Evolutionary conservation across 2,797 vertebrate species (phyloP).

Genomic region (Cossypha polioptera): DNA sequence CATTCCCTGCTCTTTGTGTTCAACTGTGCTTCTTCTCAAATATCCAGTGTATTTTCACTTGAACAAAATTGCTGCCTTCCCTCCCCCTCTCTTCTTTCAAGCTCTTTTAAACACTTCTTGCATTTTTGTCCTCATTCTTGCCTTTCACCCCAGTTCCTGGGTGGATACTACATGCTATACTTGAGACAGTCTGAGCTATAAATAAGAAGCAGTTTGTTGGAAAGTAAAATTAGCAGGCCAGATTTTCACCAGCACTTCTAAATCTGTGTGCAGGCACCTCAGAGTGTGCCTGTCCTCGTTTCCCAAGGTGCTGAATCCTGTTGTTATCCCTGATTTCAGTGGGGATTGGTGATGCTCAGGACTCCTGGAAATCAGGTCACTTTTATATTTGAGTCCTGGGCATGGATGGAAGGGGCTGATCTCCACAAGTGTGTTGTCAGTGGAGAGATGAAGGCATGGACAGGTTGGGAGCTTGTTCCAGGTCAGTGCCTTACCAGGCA

Average conservation of each 20-base stretch:
- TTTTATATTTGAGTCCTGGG: background rate
- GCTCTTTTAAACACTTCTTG: background rate
- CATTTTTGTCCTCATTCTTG: slow-evolving; percentile 54
- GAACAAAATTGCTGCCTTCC: background rate
- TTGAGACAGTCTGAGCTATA: slow-evolving; percentile 51
- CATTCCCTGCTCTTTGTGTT: background rate
- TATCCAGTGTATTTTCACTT: background rate
- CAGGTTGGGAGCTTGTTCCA: background rate
- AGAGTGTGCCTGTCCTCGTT: background rate
- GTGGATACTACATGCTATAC: slow-evolving; percentile 51
- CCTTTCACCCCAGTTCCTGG: slow-evolving; percentile 64
- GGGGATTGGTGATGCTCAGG: background rate
- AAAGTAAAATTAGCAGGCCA: slow-evolving; percentile 60
- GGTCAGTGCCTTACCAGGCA: background rate
- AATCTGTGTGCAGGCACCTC: slow-evolving; percentile 36
- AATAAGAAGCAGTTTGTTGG: slow-evolving; percentile 56
- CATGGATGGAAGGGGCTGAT: background rate
- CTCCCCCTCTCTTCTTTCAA: background rate
- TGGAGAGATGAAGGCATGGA: background rate
- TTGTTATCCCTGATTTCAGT: slow-evolving; percentile 43
- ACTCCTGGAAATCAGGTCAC: slow-evolving; percentile 37
- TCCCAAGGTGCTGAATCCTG: slow-evolving; percentile 39
- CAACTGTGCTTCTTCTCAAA: background rate
- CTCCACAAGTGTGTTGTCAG: background rate
- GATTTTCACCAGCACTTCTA: slow-evolving; percentile 19